phyloP scores from a whole-genome alignment of 2,797 vertebrate species.

The Merluccius polli region DNA sequence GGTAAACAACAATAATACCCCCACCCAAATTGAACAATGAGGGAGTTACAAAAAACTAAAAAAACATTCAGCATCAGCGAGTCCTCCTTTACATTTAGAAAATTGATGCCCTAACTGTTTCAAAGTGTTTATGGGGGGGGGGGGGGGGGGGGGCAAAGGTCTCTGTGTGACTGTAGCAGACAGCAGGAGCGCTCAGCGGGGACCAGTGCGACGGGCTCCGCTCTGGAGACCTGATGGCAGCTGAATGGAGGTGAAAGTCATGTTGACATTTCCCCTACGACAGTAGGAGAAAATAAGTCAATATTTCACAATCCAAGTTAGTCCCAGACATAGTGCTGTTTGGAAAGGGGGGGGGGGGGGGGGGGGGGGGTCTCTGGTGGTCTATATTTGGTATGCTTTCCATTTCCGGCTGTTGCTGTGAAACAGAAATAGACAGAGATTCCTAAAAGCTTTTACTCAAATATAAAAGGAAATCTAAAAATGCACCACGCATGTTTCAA shows the following conservation, averaged over 20 bases:
- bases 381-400: not conserved
- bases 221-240: slow-evolving; percentile 21
- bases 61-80: no score
- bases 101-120: not conserved
- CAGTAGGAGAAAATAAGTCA: slow-evolving; percentile 34
- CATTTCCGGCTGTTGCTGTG: not conserved
- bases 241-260: slow-evolving; percentile 19
- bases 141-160: no score
- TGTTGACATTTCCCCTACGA: slow-evolving; percentile 42
- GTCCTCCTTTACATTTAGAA: not conserved
- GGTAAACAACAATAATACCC: no score
- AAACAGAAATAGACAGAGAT: no score
- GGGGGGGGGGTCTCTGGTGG: not conserved
- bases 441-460: not conserved
- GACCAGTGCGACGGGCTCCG: slow-evolving; percentile 5
- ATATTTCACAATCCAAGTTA: slow-evolving; percentile 55
- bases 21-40: no score
- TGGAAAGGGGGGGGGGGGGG: slow-evolving; percentile 15
- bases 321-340: slow-evolving; percentile 20
- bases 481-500: not conserved
- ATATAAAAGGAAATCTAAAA: not conserved
- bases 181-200: not conserved
- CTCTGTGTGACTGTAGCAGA: no score
- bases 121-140: not conserved
- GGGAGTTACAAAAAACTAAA: no score